These are phyloP conservation scores for Tachina grossa DNA, from an alignment of 2,888 invertebrate genomes.

Conservation along the genomic window DNA sequence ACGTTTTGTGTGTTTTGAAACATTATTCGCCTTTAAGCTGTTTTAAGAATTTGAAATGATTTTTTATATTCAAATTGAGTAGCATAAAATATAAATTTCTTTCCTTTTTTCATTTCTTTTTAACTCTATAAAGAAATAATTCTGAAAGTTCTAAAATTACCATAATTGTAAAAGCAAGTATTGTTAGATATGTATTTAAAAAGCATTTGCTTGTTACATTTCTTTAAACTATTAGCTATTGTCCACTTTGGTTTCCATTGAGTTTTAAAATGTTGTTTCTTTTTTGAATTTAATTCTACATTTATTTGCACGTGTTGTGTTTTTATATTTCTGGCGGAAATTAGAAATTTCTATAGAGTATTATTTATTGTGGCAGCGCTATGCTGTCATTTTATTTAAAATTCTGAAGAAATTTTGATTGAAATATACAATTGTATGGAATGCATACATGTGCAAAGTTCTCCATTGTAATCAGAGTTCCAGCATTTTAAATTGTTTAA, in stretches of 20 bases:
- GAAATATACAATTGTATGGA: not conserved
- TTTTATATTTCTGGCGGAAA: constrained; percentile 52
- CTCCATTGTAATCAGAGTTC: not conserved
- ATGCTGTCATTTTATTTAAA: constrained; percentile 16
- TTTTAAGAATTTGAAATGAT: too few relatives aligned
- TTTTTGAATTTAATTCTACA: not conserved
- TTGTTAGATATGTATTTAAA: too few relatives aligned
- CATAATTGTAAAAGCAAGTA: constrained; percentile 1
- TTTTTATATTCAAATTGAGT: too few relatives aligned
- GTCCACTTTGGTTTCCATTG: not conserved
- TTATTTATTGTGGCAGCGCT: constrained; percentile 1
- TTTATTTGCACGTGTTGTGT: constrained; percentile 19
- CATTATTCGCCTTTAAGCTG: too few relatives aligned
- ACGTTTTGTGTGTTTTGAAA: too few relatives aligned
- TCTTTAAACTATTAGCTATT: not conserved
- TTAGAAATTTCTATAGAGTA: constrained; percentile 45
- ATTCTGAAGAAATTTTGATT: constrained; percentile 42
- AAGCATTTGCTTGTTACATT: not conserved
- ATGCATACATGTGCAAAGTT: constrained; percentile 18
- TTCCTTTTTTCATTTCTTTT: not conserved
- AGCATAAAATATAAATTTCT: too few relatives aligned
- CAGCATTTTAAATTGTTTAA: not conserved
- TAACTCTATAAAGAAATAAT: not conserved
- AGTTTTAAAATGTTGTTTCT: not conserved
- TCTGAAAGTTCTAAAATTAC: not conserved